phyloP scores from a whole-genome alignment of 2,888 invertebrate species.

The Cremastobaeus sp. region DNA sequence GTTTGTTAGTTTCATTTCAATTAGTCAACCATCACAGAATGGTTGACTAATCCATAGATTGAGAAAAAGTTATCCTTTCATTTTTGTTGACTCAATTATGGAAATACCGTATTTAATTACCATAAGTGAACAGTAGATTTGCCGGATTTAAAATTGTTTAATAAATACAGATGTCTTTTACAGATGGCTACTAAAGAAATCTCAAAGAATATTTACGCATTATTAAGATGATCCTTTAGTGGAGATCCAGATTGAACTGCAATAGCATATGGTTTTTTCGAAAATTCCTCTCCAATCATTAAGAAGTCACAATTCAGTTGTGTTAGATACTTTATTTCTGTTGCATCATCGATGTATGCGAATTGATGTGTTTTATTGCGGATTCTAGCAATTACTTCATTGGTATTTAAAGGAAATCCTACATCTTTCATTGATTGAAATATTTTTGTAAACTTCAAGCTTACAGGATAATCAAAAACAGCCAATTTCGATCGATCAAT shows the following conservation, averaged over 20 bases:
- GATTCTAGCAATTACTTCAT: constrained; percentile 89
- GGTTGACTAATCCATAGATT: too few relatives aligned
- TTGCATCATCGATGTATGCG: constrained; percentile 96
- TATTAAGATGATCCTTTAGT: constrained; percentile 95
- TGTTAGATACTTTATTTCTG: constrained; percentile 90
- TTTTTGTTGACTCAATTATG: too few relatives aligned
- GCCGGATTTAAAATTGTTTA: too few relatives aligned
- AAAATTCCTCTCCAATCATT: constrained; percentile 97
- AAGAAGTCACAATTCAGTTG: constrained; percentile 93
- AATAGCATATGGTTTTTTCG: constrained; percentile 97
- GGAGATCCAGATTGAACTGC: constrained; percentile 98
- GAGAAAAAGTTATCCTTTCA: too few relatives aligned
- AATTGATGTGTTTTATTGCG: constrained; percentile 89
- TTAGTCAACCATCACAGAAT: too few relatives aligned
- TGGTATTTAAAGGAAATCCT: constrained; percentile 86
- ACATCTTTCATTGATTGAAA: constrained; percentile 96
- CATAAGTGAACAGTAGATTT: too few relatives aligned
- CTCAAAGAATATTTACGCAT: constrained; percentile 85
- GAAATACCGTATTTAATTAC: too few relatives aligned
- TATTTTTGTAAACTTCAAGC: constrained; percentile 99
- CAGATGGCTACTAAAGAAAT: neutral
- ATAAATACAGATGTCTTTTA: too few relatives aligned
- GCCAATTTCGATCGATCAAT: constrained; percentile 95
- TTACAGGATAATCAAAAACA: constrained; percentile 99
- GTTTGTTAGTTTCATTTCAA: too few relatives aligned